Conservation (phyloP, 2,888 invertebrate species). For the Chorisops tibialis region DNA sequence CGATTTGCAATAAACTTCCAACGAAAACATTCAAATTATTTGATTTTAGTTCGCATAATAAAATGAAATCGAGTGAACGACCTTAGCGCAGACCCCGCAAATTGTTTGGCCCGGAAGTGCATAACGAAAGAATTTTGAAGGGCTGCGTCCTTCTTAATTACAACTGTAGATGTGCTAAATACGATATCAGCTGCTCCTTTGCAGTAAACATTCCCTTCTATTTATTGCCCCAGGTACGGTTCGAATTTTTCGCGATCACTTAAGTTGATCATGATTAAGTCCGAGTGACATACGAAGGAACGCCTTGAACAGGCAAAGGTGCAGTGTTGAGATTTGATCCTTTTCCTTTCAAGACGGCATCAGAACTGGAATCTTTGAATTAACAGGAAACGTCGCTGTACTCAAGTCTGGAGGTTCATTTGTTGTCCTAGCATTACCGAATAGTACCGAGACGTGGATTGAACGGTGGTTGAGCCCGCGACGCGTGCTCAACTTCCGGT, state of each 20-base stretch:
- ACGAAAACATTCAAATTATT: too few relatives aligned
- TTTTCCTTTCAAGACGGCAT: slow-evolving; percentile 9
- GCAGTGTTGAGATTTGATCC: slow-evolving; percentile 18
- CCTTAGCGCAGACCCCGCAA: too few relatives aligned
- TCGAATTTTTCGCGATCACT: slow-evolving; percentile 3
- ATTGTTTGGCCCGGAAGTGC: too few relatives aligned
- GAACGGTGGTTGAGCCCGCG: slow-evolving; percentile 30
- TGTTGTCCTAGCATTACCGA: slow-evolving; percentile 8
- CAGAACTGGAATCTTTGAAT: slow-evolving; percentile 20
- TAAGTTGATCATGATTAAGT: slow-evolving; percentile 6
- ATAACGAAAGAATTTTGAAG: too few relatives aligned
- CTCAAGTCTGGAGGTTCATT: not conserved
- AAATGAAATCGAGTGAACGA: too few relatives aligned
- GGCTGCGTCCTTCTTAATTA: too few relatives aligned
- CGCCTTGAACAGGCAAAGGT: slow-evolving; percentile 24
- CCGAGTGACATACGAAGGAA: slow-evolving; percentile 11
- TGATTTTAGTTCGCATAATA: too few relatives aligned
- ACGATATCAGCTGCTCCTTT: too few relatives aligned
- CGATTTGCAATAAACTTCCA: too few relatives aligned
- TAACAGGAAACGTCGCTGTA: slow-evolving; percentile 16
- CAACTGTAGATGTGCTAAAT: too few relatives aligned
- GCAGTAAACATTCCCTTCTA: too few relatives aligned
- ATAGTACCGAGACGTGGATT: not conserved
- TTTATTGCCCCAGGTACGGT: too few relatives aligned
- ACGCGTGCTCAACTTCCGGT: slow-evolving; percentile 53